These are phyloP conservation scores for Xanthia icteritia DNA, from an alignment of 2,888 invertebrate genomes.

Conservation along the genomic window DNA sequence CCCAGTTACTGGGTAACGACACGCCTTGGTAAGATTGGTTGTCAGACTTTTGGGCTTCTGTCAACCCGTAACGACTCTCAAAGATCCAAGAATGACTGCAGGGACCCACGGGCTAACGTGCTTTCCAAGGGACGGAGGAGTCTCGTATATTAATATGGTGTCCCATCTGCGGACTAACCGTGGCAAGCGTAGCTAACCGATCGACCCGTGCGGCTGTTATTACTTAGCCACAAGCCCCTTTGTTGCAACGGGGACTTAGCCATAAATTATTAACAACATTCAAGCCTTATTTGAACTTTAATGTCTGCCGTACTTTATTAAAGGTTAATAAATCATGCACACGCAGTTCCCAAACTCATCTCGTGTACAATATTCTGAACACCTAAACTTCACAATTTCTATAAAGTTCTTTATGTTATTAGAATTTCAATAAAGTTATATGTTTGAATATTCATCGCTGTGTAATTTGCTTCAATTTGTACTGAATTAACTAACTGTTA, in stretches of 20 bases:
- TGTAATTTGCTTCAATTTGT: conserved; percentile 31
- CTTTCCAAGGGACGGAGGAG: too few relatives aligned
- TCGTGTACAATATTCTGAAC: conserved; percentile 19
- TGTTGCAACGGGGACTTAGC: neutral
- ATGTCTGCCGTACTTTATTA: conserved; percentile 64
- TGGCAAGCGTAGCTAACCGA: too few relatives aligned
- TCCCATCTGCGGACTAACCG: too few relatives aligned
- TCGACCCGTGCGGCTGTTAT: too few relatives aligned
- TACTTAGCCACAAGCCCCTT: neutral
- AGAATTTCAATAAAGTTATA: conserved; percentile 31
- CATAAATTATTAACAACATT: conserved; percentile 67
- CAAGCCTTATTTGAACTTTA: conserved; percentile 63
- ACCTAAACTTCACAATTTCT: conserved; percentile 28
- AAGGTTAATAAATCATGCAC: conserved; percentile 67
- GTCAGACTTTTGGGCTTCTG: too few relatives aligned
- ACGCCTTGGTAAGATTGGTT: too few relatives aligned
- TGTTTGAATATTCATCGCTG: conserved; percentile 34
- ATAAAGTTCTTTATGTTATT: conserved; percentile 18
- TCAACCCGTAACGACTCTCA: too few relatives aligned
- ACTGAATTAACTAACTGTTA: conserved; percentile 7
- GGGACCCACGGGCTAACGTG: too few relatives aligned
- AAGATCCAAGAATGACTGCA: too few relatives aligned
- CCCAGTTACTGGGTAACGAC: too few relatives aligned
- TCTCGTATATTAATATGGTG: too few relatives aligned
- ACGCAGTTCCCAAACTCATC: conserved; percentile 40